phyloP scores from a whole-genome alignment of 2,888 invertebrate species.

The Acrobasis suavella region DNA sequence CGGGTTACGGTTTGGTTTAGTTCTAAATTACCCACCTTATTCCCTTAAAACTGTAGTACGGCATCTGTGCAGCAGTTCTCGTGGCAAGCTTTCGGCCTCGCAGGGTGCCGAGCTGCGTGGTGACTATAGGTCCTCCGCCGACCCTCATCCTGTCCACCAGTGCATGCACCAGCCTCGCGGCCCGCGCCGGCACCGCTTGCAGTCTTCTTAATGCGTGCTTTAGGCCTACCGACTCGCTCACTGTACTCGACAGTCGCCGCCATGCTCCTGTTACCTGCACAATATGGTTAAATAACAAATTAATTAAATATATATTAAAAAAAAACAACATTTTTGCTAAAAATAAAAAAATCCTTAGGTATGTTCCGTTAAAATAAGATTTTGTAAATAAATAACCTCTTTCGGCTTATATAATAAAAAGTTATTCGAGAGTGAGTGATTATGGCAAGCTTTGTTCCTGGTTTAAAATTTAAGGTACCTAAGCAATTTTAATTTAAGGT shows the following conservation, averaged over 20 bases:
- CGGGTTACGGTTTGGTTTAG: too few relatives aligned
- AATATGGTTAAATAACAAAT: background rate
- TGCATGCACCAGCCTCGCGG: constrained; percentile 74
- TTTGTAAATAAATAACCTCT: too few relatives aligned
- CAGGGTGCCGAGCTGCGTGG: constrained; percentile 63
- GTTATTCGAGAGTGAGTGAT: too few relatives aligned
- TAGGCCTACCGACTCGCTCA: constrained; percentile 75
- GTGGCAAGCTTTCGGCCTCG: constrained; percentile 70
- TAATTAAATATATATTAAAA: too few relatives aligned
- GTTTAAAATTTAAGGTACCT: too few relatives aligned
- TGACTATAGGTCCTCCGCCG: constrained; percentile 74
- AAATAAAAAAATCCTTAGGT: too few relatives aligned
- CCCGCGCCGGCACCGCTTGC: constrained; percentile 74
- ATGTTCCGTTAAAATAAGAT: too few relatives aligned
- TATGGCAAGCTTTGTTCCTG: too few relatives aligned
- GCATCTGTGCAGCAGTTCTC: constrained; percentile 63
- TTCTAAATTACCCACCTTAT: constrained; percentile 54
- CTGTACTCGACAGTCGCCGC: constrained; percentile 72
- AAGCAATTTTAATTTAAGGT: too few relatives aligned
- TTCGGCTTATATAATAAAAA: too few relatives aligned
- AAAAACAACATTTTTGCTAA: too few relatives aligned
- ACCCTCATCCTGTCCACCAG: constrained; percentile 78
- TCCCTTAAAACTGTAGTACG: constrained; percentile 77
- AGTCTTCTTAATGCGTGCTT: constrained; percentile 73
- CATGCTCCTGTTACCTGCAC: constrained; percentile 74